A percentile compares a stretch with the other conserved stretches of the same genome.
Conservation (phyloP, 2,888 invertebrate species). For the Diarsia mendica region DNA sequence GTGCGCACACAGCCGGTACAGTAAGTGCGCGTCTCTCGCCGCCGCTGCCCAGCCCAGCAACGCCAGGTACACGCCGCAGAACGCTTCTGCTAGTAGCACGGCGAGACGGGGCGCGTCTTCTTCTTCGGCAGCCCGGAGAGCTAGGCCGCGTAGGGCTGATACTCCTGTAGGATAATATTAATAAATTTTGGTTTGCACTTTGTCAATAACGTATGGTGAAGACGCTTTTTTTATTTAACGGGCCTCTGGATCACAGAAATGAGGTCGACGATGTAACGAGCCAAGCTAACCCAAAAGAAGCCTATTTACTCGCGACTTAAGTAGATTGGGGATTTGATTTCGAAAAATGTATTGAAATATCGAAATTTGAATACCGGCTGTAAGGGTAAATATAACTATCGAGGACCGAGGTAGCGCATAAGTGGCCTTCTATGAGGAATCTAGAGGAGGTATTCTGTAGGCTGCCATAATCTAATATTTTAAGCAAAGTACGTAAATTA, state of each 20-base stretch:
- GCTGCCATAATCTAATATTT: neutral
- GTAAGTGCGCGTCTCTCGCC: slow-evolving; percentile 97
- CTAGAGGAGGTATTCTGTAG: no score
- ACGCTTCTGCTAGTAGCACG: slow-evolving; percentile 97
- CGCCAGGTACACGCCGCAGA: slow-evolving; percentile 97
- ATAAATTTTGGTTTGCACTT: neutral
- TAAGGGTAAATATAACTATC: no score
- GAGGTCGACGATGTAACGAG: no score
- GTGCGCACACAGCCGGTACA: slow-evolving; percentile 96
- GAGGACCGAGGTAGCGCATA: no score
- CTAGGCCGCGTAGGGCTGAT: slow-evolving; percentile 96
- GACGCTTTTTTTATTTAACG: no score
- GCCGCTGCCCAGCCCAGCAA: slow-evolving; percentile 97
- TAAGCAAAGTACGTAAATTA: neutral
- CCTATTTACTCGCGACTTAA: no score
- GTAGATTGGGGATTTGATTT: no score
- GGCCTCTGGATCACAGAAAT: no score
- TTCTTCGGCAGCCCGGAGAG: slow-evolving; percentile 98
- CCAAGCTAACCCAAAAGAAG: no score
- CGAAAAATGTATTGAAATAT: no score
- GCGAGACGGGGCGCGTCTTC: slow-evolving; percentile 97
- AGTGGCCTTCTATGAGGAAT: no score
- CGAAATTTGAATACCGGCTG: no score
- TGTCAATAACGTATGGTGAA: neutral
- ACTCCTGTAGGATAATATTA: slow-evolving; percentile 90